Percentiles rank a stretch among this genome's conserved stretches.
Conservation (phyloP, 2,888 invertebrate species). For the Epirrhoe alternata region DNA sequence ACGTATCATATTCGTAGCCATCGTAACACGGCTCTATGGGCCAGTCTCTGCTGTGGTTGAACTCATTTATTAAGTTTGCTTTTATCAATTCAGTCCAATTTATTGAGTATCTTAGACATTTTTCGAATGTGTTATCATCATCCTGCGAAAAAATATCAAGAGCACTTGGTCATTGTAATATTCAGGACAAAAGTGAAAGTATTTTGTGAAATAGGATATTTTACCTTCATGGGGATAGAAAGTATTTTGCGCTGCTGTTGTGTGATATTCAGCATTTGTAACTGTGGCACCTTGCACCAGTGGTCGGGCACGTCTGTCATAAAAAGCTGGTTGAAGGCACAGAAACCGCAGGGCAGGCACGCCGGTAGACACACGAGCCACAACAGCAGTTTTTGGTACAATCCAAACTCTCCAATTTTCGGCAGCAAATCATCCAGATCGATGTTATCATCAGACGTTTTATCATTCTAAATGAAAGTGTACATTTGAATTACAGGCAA, state of each 20-base stretch:
- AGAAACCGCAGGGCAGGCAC: slow-evolving; percentile 95
- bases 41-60: slow-evolving; percentile 83
- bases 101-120: slow-evolving; percentile 89
- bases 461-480: slow-evolving; percentile 28
- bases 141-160: slow-evolving; percentile 57
- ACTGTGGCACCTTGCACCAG: slow-evolving; percentile 92
- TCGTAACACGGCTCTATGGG: slow-evolving; percentile 88
- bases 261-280: slow-evolving; percentile 83
- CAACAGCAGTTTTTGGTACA: slow-evolving; percentile 93
- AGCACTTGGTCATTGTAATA: not conserved
- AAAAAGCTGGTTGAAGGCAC: slow-evolving; percentile 96
- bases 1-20: slow-evolving; percentile 92
- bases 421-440: slow-evolving; percentile 94
- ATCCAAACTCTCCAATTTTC: slow-evolving; percentile 95
- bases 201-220: not conserved
- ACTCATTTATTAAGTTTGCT: slow-evolving; percentile 56
- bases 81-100: slow-evolving; percentile 87
- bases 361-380: slow-evolving; percentile 95
- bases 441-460: slow-evolving; percentile 71
- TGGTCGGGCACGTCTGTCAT: slow-evolving; percentile 95
- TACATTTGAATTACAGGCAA: not conserved
- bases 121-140: slow-evolving; percentile 85
- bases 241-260: slow-evolving; percentile 85
- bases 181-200: not conserved
- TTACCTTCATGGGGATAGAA: slow-evolving; percentile 87